Evolutionary conservation across 1,140 invertebrate genomes (phyloP).

Genomic region (Solenopsis fugax): DNA sequence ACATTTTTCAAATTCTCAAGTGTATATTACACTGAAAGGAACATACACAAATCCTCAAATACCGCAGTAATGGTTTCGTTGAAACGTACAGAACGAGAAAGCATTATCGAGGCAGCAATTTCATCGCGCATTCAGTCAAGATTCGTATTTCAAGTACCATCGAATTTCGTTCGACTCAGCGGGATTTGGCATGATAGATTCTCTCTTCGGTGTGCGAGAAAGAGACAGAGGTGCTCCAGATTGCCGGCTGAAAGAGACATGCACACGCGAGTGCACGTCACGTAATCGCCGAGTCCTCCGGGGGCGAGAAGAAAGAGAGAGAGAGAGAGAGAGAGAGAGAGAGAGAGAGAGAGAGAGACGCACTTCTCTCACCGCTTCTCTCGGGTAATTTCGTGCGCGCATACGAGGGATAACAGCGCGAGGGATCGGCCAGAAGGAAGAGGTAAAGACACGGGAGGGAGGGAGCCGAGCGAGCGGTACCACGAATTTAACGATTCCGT

Average conservation of each 20-base stretch:
- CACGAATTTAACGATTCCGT: constrained; percentile 76
- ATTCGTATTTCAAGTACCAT: constrained; percentile 38
- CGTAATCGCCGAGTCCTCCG: constrained; percentile 43
- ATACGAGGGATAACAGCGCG: constrained; percentile 41
- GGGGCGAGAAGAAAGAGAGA: constrained; percentile 51
- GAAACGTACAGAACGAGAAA: constrained; percentile 30
- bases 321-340: constrained; percentile 36
- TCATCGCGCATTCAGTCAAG: constrained; percentile 43
- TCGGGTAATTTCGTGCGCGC: constrained; percentile 53
- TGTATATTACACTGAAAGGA: not conserved
- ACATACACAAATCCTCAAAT: constrained; percentile 20
- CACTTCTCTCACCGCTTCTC: not conserved
- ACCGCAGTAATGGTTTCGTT: constrained; percentile 33
- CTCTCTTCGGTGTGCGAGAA: not conserved
- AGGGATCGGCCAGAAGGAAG: not conserved
- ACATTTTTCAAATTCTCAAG: constrained; percentile 42
- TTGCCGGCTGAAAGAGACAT: constrained; percentile 36
- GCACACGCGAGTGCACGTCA: constrained; percentile 40
- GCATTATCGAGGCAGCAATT: constrained; percentile 32
- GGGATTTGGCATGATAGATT: constrained; percentile 39
- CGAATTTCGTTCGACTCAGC: constrained; percentile 46
- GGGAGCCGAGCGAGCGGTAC: constrained; percentile 33
- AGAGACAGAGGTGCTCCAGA: constrained; percentile 35
- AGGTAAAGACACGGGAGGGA: no score
- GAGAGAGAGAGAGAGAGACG: constrained; percentile 34